A percentile compares a stretch with the other conserved stretches of the same genome.
Evolutionary conservation across 2,888 invertebrate species (phyloP).

Genomic region (Microchrysa polita): DNA sequence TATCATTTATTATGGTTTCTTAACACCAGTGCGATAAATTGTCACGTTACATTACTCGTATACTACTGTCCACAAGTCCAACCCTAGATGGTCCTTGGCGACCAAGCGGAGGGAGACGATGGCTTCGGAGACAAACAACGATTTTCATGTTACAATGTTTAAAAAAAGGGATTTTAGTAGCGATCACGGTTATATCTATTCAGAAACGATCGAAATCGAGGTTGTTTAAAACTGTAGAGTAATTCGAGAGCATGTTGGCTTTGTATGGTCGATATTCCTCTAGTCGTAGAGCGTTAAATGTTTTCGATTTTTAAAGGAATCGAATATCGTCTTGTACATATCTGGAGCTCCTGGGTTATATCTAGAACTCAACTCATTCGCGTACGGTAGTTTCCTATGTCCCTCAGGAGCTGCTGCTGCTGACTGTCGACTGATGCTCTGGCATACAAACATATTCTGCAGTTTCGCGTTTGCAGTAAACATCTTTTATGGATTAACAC

Average conservation of each 20-base stretch:
- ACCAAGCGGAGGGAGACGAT: not conserved
- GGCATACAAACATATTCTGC: conserved; percentile 25
- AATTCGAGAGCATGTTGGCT: conserved; percentile 16
- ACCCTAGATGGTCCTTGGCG: not conserved
- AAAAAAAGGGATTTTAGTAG: conserved; percentile 26
- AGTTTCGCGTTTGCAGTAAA: conserved; percentile 38
- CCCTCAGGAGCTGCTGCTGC: conserved; percentile 37
- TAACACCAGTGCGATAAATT: conserved; percentile 29
- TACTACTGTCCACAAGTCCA: conserved; percentile 14
- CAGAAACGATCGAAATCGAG: conserved; percentile 23
- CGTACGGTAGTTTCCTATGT: conserved; percentile 21
- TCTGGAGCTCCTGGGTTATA: conserved; percentile 37
- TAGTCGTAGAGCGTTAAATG: conserved; percentile 8
- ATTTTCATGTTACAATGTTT: conserved; percentile 19
- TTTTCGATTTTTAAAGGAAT: conserved; percentile 32
- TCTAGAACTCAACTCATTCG: conserved; percentile 14
- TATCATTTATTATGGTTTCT: conserved; percentile 39
- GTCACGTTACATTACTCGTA: conserved; percentile 28
- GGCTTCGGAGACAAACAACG: conserved; percentile 7
- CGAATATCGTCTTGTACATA: conserved; percentile 36
- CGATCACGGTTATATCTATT: conserved; percentile 23
- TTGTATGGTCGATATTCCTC: not conserved
- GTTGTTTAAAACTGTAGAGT: conserved; percentile 10
- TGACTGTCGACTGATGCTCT: conserved; percentile 11
- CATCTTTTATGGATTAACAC: conserved; percentile 52